Conservation (phyloP, 2,113 vertebrate genomes). For the Paracanthobrama guichenoti region DNA sequence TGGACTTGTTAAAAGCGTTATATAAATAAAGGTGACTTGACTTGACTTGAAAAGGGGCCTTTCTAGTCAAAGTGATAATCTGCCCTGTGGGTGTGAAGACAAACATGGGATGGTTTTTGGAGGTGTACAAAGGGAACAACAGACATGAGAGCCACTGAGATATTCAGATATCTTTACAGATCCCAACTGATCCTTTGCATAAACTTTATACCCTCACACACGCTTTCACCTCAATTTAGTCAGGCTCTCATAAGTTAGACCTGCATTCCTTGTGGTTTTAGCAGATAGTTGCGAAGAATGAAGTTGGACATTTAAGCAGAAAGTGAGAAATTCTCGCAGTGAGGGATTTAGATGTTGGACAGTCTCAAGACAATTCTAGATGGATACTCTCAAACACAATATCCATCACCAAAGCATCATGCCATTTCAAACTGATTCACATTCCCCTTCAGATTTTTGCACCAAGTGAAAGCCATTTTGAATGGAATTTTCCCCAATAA, state of each 20-base stretch:
- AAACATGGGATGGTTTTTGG: background rate
- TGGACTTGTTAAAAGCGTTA: too few species aligned
- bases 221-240: conserved; percentile 51
- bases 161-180: conserved; percentile 25
- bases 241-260: conserved; percentile 60
- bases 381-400: background rate
- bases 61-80: conserved; percentile 1
- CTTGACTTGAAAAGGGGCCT: too few species aligned
- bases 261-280: conserved; percentile 77
- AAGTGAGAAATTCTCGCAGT: conserved; percentile 74
- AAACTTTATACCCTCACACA: conserved; percentile 30
- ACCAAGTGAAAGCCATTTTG: background rate
- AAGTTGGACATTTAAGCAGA: conserved; percentile 63
- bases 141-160: background rate
- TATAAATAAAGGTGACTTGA: too few species aligned
- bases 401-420: background rate
- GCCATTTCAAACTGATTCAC: background rate
- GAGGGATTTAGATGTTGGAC: background rate
- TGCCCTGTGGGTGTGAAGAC: background rate
- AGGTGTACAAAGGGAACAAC: conserved; percentile 20
- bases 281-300: conserved; percentile 78
- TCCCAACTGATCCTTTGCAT: conserved; percentile 15
- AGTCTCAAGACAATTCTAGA: background rate
- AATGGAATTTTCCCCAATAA: background rate
- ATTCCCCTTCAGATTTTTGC: background rate